phyloP scores from a whole-genome alignment of 1,140 invertebrate species.

The Platyscapa corneri region DNA sequence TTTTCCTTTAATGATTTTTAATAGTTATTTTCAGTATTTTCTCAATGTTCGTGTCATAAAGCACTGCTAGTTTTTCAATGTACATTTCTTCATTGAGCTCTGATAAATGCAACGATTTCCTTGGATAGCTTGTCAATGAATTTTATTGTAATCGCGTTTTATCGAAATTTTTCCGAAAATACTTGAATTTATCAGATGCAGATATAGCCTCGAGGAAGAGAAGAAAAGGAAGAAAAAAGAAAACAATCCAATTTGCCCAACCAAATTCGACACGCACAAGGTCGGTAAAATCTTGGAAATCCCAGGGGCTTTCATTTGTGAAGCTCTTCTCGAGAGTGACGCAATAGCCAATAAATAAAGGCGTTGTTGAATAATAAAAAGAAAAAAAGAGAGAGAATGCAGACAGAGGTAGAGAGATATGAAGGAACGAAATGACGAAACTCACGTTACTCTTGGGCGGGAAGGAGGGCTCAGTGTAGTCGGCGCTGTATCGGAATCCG shows the following conservation, averaged over 20 bases:
- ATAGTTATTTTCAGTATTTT: no score
- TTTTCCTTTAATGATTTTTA: no score
- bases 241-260: background rate
- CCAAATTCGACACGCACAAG: background rate
- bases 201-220: no score
- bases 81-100: no score
- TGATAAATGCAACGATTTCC: no score
- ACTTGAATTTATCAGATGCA: no score
- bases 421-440: background rate
- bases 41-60: no score
- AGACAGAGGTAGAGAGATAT: background rate
- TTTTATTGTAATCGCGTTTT: background rate
- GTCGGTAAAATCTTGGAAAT: background rate
- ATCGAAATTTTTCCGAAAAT: background rate
- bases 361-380: background rate
- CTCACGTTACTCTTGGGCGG: constrained; percentile 79
- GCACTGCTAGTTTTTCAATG: no score
- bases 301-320: background rate
- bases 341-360: background rate
- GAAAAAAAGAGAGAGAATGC: background rate
- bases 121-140: no score
- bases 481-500: constrained; percentile 88
- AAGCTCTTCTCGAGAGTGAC: background rate
- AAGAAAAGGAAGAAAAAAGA: background rate
- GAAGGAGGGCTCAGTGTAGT: constrained; percentile 89